These are phyloP conservation scores for Polia nebulosa DNA, from an alignment of 2,888 invertebrate genomes.

Conservation along the genomic window DNA sequence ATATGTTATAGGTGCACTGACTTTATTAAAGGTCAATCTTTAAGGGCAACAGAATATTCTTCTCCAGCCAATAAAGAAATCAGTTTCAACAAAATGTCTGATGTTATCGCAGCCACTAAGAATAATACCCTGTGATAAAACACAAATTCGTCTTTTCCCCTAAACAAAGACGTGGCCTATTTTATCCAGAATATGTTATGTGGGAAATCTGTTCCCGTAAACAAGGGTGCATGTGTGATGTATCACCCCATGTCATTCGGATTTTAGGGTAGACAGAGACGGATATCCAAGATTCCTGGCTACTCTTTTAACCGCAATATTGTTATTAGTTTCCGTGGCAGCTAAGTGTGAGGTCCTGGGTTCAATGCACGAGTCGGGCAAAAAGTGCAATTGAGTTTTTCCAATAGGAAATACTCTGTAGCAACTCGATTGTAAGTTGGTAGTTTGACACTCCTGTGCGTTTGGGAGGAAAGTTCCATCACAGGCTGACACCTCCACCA, in stretches of 20 bases:
- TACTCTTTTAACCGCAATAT: neutral
- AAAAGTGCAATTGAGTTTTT: too few species aligned
- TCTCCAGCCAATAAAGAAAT: conserved; percentile 4
- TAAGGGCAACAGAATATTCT: neutral
- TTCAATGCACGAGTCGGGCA: too few species aligned
- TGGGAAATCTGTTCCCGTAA: conserved; percentile 36
- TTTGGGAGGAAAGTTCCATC: too few species aligned
- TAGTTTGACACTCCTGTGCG: too few species aligned
- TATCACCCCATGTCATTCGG: conserved; percentile 40
- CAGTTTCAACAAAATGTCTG: neutral
- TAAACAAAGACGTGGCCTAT: conserved; percentile 25
- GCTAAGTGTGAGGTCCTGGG: too few species aligned
- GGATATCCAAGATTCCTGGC: conserved; percentile 27
- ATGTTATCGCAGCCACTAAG: conserved; percentile 16
- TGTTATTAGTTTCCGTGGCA: too few species aligned
- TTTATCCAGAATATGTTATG: conserved; percentile 39
- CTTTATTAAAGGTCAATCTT: too few species aligned
- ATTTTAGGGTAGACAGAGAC: conserved; percentile 40
- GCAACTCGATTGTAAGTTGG: too few species aligned
- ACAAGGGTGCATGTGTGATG: conserved; percentile 50
- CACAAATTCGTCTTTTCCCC: conserved; percentile 12
- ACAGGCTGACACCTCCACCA: too few species aligned
- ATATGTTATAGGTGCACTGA: too few species aligned
- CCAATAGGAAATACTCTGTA: too few species aligned
- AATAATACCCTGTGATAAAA: conserved; percentile 27